These are phyloP conservation scores for Lasioglossum marginatum DNA, from an alignment of 2,888 invertebrate species.

Conservation along the genomic window DNA sequence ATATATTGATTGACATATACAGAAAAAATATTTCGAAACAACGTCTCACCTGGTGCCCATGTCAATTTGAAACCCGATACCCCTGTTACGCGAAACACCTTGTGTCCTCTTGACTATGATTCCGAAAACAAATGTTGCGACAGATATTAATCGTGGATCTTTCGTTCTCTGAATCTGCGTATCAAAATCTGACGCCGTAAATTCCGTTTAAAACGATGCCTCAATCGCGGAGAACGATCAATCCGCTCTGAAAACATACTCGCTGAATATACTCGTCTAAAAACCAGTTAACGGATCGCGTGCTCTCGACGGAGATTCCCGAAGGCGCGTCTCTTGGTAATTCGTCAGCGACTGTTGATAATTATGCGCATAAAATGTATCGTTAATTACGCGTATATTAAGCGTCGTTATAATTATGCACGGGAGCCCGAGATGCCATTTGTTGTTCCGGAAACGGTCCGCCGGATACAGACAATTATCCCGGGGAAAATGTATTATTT, in stretches of 20 bases:
- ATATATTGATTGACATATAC: background rate
- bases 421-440: constrained; percentile 21
- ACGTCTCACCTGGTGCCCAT: background rate
- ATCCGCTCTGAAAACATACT: background rate
- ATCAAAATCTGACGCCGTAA: background rate
- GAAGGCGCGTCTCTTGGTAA: background rate
- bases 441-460: constrained; percentile 52
- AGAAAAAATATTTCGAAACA: background rate
- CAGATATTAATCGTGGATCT: background rate
- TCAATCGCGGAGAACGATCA: background rate
- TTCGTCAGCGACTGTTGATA: constrained; percentile 39
- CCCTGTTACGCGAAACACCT: background rate
- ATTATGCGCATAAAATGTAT: constrained; percentile 46
- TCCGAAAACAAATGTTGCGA: background rate
- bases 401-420: constrained; percentile 48
- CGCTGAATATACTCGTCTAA: background rate
- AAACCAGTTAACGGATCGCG: background rate
- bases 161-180: background rate
- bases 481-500: constrained; percentile 41
- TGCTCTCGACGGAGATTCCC: background rate
- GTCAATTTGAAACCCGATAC: background rate
- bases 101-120: background rate
- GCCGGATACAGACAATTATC: constrained; percentile 32
- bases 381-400: constrained; percentile 54
- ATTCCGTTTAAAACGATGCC: background rate